These are phyloP conservation scores for Celastrina argiolus DNA, from an alignment of 2,888 invertebrate genomes.

Conservation along the genomic window DNA sequence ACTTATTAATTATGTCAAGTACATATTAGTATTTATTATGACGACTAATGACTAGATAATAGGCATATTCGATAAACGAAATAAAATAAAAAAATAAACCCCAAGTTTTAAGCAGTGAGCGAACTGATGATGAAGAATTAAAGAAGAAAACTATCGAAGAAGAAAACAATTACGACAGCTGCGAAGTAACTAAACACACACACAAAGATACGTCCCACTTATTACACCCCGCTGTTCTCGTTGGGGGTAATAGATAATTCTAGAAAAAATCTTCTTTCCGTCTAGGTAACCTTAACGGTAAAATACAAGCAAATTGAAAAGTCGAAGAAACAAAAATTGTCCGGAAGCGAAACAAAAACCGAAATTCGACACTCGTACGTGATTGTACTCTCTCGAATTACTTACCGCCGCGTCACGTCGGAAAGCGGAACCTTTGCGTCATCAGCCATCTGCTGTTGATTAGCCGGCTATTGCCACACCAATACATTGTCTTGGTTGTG, in stretches of 20 bases:
- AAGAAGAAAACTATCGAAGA: no score
- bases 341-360: constrained; percentile 26
- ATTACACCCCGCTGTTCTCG: no score
- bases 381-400: constrained; percentile 34
- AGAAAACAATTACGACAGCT: no score
- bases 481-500: constrained; percentile 16
- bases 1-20: background rate
- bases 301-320: background rate
- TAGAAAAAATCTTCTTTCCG: background rate
- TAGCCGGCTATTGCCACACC: constrained; percentile 16
- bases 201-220: no score
- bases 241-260: no score
- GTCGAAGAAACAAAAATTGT: background rate
- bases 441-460: constrained; percentile 38
- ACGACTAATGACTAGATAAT: no score
- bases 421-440: constrained; percentile 62
- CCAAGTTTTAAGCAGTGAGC: no score
- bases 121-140: no score
- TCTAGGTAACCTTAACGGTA: background rate
- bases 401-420: constrained; percentile 35
- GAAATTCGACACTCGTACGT: constrained; percentile 27
- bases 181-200: no score
- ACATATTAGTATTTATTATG: background rate
- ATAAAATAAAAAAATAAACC: no score
- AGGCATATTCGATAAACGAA: no score